These are phyloP conservation scores for Fabriciana adippe DNA, from an alignment of 2,888 invertebrate genomes.

Conservation along the genomic window DNA sequence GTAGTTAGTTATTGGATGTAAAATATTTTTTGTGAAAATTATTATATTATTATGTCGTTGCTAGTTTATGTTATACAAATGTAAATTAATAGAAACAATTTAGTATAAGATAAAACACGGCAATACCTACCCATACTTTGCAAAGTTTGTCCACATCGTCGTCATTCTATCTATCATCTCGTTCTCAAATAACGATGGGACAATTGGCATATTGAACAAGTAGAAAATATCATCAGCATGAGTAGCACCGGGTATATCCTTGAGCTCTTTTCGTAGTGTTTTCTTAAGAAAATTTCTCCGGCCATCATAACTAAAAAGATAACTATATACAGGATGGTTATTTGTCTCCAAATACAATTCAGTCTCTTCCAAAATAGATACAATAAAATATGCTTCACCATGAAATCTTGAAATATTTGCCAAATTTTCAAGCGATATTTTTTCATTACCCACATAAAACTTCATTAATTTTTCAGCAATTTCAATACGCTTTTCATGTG, in stretches of 20 bases:
- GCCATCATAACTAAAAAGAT: constrained; percentile 59
- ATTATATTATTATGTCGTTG: too few species aligned
- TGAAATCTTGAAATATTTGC: too few species aligned
- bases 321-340: constrained; percentile 57
- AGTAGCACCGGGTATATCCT: constrained; percentile 53
- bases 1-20: too few species aligned
- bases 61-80: neutral
- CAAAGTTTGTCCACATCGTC: constrained; percentile 14
- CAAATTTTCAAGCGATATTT: too few species aligned
- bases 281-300: constrained; percentile 55
- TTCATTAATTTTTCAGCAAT: too few species aligned
- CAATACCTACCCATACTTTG: constrained; percentile 11
- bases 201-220: constrained; percentile 55
- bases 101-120: neutral
- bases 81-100: neutral
- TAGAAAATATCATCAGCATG: constrained; percentile 63
- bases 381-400: too few species aligned
- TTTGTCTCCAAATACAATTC: constrained; percentile 53
- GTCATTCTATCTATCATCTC: constrained; percentile 50
- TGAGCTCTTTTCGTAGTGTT: constrained; percentile 43
- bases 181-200: constrained; percentile 53
- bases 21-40: neutral
- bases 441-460: too few species aligned
- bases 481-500: too few species aligned
- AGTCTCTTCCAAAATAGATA: constrained; percentile 32